phyloP scores from a whole-genome alignment of 2,797 vertebrate genomes.

The Buceros bicornis region DNA sequence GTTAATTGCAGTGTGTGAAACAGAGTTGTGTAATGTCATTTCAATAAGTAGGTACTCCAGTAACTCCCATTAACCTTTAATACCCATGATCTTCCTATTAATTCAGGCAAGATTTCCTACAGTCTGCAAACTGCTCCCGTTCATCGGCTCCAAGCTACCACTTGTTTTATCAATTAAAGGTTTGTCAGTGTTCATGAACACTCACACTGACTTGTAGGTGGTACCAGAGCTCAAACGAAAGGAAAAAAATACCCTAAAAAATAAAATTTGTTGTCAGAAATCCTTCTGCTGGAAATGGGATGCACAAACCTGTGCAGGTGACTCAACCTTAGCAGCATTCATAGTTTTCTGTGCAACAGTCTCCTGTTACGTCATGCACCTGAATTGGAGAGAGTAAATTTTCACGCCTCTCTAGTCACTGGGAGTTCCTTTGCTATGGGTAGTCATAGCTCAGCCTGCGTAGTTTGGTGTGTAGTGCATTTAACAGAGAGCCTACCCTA shows the following conservation, averaged over 20 bases:
- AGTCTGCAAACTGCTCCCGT: not conserved
- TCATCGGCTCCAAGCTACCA: not conserved
- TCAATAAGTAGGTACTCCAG: constrained; percentile 8
- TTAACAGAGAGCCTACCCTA: not conserved
- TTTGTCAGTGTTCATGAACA: not conserved
- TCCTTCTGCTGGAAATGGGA: not conserved
- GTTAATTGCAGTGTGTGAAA: constrained; percentile 48
- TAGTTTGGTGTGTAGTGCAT: not conserved
- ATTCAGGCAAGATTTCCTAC: constrained; percentile 33
- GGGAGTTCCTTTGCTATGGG: not conserved
- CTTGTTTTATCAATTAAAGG: not conserved
- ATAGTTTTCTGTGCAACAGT: not conserved
- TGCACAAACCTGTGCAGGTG: not conserved
- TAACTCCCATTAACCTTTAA: constrained; percentile 45
- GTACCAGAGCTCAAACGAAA: not conserved
- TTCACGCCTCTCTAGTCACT: not conserved
- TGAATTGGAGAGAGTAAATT: not conserved
- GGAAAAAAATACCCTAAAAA: not conserved
- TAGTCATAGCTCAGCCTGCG: not conserved
- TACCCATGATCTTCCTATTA: constrained; percentile 32
- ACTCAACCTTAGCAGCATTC: not conserved
- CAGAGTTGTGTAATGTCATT: not conserved
- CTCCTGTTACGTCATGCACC: not conserved
- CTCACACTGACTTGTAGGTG: not conserved
- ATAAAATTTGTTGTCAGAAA: not conserved